Conservation (phyloP, 2,797 vertebrate species). For the Poecile montanus region DNA sequence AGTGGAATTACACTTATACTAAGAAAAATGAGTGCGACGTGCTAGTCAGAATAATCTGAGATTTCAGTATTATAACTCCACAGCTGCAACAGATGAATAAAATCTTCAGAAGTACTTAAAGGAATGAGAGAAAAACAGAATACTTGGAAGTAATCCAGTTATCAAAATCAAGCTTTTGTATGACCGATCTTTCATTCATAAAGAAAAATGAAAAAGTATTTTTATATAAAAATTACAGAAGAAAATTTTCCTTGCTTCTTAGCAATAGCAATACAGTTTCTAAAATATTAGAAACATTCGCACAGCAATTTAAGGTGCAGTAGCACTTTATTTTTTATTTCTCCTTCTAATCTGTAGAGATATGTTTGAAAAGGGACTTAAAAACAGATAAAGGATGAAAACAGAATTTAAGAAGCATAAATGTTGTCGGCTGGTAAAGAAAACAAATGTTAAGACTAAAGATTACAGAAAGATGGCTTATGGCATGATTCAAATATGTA, state of each 20-base stretch:
- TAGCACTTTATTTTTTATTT: background rate
- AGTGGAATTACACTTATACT: background rate
- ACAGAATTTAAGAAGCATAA: background rate
- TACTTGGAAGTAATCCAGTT: background rate
- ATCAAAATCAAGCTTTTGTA: background rate
- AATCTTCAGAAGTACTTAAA: background rate
- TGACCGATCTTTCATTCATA: background rate
- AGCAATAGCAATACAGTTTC: background rate
- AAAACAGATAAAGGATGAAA: background rate
- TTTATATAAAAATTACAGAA: background rate
- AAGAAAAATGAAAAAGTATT: background rate
- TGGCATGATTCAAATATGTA: background rate
- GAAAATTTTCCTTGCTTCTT: background rate
- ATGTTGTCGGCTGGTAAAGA: background rate
- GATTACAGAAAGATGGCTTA: background rate
- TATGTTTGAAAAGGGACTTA: background rate
- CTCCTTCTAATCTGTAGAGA: background rate
- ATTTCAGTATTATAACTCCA: background rate
- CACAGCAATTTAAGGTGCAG: background rate
- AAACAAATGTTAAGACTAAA: background rate
- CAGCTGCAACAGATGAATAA: background rate
- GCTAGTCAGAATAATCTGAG: background rate
- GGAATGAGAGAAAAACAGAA: background rate
- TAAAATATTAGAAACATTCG: background rate
- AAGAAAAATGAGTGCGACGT: background rate